Evolutionary conservation across 2,888 invertebrate species (phyloP).

Genomic region (Hofmannophila pseudospretella): DNA sequence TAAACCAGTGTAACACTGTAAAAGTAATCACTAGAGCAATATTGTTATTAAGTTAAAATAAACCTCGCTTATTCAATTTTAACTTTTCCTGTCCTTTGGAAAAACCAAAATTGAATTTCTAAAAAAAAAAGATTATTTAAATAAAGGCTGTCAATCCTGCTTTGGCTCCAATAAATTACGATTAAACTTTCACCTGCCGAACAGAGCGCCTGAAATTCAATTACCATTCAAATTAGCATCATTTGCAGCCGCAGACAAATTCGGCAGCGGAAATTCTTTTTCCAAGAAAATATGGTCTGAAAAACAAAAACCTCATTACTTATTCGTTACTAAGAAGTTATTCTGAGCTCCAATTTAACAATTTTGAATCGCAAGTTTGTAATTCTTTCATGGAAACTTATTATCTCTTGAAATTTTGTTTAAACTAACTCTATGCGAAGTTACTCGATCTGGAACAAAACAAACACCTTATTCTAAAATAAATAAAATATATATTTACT

Average conservation of each 20-base stretch:
- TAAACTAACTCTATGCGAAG: too few species aligned
- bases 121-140: background rate
- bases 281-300: background rate
- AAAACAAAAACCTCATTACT: background rate
- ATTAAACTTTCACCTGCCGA: background rate
- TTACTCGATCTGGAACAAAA: too few species aligned
- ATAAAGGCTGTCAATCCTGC: background rate
- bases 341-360: background rate
- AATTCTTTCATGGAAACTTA: background rate
- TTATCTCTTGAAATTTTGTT: too few species aligned
- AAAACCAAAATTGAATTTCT: too few species aligned
- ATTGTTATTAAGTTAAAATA: too few species aligned
- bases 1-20: too few species aligned
- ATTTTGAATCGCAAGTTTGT: background rate
- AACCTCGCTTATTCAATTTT: too few species aligned
- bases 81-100: too few species aligned
- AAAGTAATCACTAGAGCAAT: too few species aligned
- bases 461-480: too few species aligned
- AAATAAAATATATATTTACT: too few species aligned
- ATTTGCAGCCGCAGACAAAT: background rate
- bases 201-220: conserved; percentile 1
- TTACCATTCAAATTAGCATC: conserved; percentile 3
- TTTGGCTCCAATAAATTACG: background rate
- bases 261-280: background rate
- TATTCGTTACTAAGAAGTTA: background rate